Base-by-base conservation (phyloP, 2,113 vertebrate species). In the Cololabis saira region DNA sequence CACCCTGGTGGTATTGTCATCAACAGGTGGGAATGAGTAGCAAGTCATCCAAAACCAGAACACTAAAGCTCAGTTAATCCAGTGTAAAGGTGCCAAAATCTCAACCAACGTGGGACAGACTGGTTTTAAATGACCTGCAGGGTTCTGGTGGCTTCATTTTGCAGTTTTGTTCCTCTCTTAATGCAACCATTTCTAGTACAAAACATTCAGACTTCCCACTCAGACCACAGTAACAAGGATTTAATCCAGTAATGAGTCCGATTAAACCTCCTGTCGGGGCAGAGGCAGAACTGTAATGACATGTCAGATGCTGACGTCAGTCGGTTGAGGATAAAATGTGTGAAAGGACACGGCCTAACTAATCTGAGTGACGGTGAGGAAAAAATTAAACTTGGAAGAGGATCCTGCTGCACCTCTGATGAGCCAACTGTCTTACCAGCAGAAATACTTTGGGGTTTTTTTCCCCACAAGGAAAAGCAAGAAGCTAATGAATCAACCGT, bases 391-490 rank as follows among this genome's bases (percentile, higher is more conserved):
- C 24, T 19, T 19, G 41, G 45, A 8, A 71, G 42, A 52, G 51
- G 43, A 58, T 79, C 79, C 61, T 11, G 1, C 19, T n/a, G 15
- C 0, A 12, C 9, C 42, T 61, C 37, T 55, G 17, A 14, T 58
- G 43, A 71, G 56, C 37, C 51, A 62, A 59, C 27, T 18, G 52
- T 64, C 42, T 15, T 13, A 24, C 2, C 12, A 19, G 19, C 17
- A 27, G 56, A 45, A 66, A 63, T 33, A 50, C 41, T 66, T 59
- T n/a, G n/a, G n/a, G n/a, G 5, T 30, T 21, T 43, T 16, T 65
- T 42, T 52, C 44, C n/a, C 58, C 55, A 59, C 19, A 33, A 45
- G 19, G 41, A 55, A 60, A 54, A 24, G 3, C 11, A 17, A 13
- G 10, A 16, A 40, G 45, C 15, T 53, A 56, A 17, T 58, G 49